Evolutionary conservation across 2,888 invertebrate genomes (phyloP), one percentile per base, ranked within the genome.

Genomic region (Nezara viridula): DNA sequence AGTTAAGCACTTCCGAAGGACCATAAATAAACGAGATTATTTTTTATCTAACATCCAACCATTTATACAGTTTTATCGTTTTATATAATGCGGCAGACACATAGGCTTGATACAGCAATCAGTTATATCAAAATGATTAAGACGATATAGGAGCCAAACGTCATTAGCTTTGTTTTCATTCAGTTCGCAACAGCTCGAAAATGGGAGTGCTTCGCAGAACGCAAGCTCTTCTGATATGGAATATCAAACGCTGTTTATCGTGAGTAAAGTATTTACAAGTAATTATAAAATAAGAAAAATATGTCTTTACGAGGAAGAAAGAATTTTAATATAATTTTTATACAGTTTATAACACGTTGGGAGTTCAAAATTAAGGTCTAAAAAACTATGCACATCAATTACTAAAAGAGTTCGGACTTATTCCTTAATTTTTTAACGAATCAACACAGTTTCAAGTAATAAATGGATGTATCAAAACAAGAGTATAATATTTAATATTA

Each of bases 121-220:
- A 27, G 60, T 32, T 4, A 27, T 27, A 60, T 60, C 27, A n/a
- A 32, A 16, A 4, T 4, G 12, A 60, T 60, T 27, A 16, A 4
- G 4, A 60, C 9, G 55, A 55, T 55, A 55, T n/a, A n/a, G n/a
- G 55, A 24, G 9, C 2, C 10, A n/a, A 21, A 4, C 4, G 12
- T 21, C 21, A 24, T 2, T 21, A 52, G 27, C 9, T 60, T 16
- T 60, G 27, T 60, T 60, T 24, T 16, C 16, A 32, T 27, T 27
- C 14, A 60, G 60, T 60, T 32, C 27, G 27, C 60, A 3, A 1
- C 77, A 24, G 19, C 40, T 40, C 40, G 40, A 40, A 60, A 37
- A 77, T 77, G 77, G 77, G 77, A 77, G 6, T 77, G 24, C 77
- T 77, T 37, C 77, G 77, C 4, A 77, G 77, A 6, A 40, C 40